A percentile compares a stretch with the other conserved stretches of the same genome.
phyloP scores from a whole-genome alignment of 2,113 vertebrate species.

The Hippocampus zosterae region DNA sequence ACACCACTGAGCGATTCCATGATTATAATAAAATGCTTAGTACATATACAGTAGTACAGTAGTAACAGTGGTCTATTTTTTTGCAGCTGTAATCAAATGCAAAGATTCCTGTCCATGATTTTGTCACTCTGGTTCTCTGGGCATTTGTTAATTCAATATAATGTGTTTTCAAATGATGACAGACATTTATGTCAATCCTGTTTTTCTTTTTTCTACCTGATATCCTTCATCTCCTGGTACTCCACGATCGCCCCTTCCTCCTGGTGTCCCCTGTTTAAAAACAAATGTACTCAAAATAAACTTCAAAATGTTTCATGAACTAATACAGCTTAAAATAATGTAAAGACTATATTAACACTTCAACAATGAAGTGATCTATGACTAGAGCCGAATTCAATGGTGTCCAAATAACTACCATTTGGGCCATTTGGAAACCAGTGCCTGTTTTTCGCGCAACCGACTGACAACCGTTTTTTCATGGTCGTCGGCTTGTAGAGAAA shows the following conservation, averaged over 20 bases:
- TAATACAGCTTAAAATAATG: constrained; percentile 7
- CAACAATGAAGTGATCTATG: background rate
- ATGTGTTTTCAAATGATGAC: background rate
- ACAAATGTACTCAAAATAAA: constrained; percentile 43
- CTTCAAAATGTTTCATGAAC: constrained; percentile 6
- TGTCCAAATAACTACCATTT: background rate
- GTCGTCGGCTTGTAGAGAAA: no score
- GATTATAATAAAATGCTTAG: no score
- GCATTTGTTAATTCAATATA: no score
- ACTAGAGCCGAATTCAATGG: background rate
- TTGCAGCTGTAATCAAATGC: no score
- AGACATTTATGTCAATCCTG: background rate
- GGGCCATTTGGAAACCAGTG: background rate
- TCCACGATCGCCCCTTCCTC: constrained; percentile 86
- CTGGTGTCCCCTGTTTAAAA: constrained; percentile 77
- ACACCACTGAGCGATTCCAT: no score
- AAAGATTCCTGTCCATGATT: no score
- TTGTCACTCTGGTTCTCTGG: no score
- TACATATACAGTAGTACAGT: no score
- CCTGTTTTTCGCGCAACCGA: no score
- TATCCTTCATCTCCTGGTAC: constrained; percentile 87
- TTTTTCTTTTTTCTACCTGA: constrained; percentile 70
- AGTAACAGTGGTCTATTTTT: no score
- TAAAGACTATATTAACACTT: background rate
- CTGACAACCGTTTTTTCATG: no score